Percentiles rank a stretch among this genome's conserved stretches.
Conservation (phyloP, 2,797 vertebrate genomes). For the Poecilia velifera region DNA sequence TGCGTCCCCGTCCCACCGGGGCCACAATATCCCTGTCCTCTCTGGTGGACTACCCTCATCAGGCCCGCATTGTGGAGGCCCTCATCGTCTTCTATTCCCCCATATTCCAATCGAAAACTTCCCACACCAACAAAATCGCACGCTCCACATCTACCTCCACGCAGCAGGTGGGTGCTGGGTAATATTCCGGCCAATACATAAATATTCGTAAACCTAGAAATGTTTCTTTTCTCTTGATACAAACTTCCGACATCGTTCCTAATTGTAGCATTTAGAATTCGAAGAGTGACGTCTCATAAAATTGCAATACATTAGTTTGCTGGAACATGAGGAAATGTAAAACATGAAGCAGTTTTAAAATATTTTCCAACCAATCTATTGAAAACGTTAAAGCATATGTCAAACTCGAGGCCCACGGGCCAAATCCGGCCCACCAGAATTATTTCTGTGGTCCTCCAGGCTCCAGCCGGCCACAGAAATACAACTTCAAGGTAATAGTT, state of each 20-base stretch:
- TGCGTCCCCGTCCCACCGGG: slow-evolving; percentile 91
- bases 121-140: slow-evolving; percentile 34
- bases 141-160: slow-evolving; percentile 44
- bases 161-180: slow-evolving; percentile 60
- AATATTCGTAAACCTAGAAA: neutral
- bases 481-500: too few species aligned
- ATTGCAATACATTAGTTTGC: neutral
- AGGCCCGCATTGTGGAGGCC: slow-evolving; percentile 92
- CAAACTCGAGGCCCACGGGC: neutral
- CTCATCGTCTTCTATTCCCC: slow-evolving; percentile 89
- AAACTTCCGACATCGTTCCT: neutral
- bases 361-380: neutral
- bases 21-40: slow-evolving; percentile 96
- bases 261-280: neutral
- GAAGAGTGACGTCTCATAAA: neutral
- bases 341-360: neutral
- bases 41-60: slow-evolving; percentile 96
- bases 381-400: neutral
- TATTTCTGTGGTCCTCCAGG: too few species aligned
- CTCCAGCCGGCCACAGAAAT: too few species aligned
- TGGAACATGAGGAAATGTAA: neutral
- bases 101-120: slow-evolving; percentile 83
- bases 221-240: neutral
- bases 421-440: too few species aligned
- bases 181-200: neutral